phyloP scores from a whole-genome alignment of 64 coral and sea anemone genomes.

The Catalaphyllia jardinei region DNA sequence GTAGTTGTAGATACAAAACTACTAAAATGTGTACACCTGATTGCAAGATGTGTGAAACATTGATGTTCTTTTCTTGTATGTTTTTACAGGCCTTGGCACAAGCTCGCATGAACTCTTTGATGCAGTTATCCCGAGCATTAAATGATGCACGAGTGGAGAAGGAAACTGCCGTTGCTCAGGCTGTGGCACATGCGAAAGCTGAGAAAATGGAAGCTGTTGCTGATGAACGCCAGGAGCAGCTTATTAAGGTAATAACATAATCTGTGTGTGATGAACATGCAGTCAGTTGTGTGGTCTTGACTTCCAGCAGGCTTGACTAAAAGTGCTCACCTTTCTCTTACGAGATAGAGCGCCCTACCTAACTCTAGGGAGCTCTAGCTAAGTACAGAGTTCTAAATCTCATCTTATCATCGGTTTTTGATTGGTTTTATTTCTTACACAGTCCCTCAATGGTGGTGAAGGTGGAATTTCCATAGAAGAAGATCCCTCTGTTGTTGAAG shows the following conservation, averaged over 20 bases:
- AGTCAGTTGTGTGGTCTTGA: too few relatives aligned
- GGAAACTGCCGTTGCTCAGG: slow-evolving; percentile 83
- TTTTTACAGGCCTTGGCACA: slow-evolving; percentile 72
- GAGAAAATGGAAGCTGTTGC: slow-evolving; percentile 92
- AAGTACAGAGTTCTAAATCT: background rate
- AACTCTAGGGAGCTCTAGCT: too few relatives aligned
- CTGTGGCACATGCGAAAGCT: slow-evolving; percentile 84
- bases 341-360: too few relatives aligned
- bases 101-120: slow-evolving; percentile 92
- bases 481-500: slow-evolving; percentile 14
- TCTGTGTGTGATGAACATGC: too few relatives aligned
- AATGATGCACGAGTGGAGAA: slow-evolving; percentile 93
- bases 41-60: background rate
- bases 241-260: slow-evolving; percentile 74
- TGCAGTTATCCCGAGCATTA: slow-evolving; percentile 87
- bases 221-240: slow-evolving; percentile 89
- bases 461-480: slow-evolving; percentile 24
- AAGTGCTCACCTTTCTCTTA: too few relatives aligned
- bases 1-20: too few relatives aligned
- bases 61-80: background rate
- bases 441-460: slow-evolving; percentile 47
- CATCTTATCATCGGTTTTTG: background rate
- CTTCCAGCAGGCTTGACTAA: too few relatives aligned
- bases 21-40: too few relatives aligned
- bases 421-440: background rate